phyloP scores from a whole-genome alignment of 2,888 invertebrate species.

The Apamea monoglypha region DNA sequence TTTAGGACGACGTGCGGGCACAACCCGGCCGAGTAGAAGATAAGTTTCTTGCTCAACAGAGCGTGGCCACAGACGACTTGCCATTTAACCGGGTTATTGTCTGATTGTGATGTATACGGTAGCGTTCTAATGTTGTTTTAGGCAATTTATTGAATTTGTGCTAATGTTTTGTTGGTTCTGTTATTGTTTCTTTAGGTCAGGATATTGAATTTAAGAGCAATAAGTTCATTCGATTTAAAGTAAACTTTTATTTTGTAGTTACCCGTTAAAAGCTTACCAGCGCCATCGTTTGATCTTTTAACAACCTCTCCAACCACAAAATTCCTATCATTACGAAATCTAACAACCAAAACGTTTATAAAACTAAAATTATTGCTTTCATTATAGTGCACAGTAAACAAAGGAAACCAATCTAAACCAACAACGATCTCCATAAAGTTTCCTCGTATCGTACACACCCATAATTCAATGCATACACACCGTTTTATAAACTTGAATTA shows the following conservation, averaged over 20 bases:
- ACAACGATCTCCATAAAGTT: slow-evolving; percentile 45
- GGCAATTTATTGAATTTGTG: slow-evolving; percentile 56
- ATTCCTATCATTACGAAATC: background rate
- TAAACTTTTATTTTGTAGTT: background rate
- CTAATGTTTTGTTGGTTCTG: slow-evolving; percentile 37
- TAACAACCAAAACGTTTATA: slow-evolving; percentile 6
- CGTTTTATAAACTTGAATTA: slow-evolving; percentile 47
- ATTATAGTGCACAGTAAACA: slow-evolving; percentile 42
- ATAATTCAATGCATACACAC: slow-evolving; percentile 50
- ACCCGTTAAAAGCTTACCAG: too few species aligned
- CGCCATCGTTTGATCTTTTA: background rate
- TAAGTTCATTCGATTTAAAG: background rate
- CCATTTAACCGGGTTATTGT: slow-evolving; percentile 65
- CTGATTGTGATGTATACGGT: slow-evolving; percentile 63
- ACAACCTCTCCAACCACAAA: background rate
- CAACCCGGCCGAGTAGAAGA: slow-evolving; percentile 58
- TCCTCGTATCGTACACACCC: slow-evolving; percentile 26
- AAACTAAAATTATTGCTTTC: slow-evolving; percentile 40
- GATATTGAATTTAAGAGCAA: slow-evolving; percentile 8
- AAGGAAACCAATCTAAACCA: slow-evolving; percentile 47
- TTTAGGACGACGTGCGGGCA: slow-evolving; percentile 71
- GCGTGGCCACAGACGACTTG: slow-evolving; percentile 60
- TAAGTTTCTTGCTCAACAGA: slow-evolving; percentile 60
- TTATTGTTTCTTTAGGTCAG: slow-evolving; percentile 26
- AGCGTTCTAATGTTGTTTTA: slow-evolving; percentile 57